Base-by-base conservation (phyloP, 1,140 invertebrate species). In the Microplitis demolitor region DNA sequence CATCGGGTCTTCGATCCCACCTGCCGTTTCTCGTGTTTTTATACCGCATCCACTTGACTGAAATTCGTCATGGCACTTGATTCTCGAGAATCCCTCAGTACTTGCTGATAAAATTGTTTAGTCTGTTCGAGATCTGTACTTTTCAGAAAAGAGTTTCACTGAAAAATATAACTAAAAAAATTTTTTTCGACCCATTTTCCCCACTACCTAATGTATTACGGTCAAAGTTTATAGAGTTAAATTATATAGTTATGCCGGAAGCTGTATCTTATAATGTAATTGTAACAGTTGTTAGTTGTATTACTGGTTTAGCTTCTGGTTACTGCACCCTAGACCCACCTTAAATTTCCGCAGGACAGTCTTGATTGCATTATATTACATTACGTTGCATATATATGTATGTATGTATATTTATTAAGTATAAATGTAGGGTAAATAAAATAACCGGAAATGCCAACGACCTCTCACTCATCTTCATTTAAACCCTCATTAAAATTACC, bases 251-350 rank as follows among this genome's bases (percentile, higher is more conserved):
- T 69, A 70, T 76, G 74, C 77, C 80, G 80, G 80, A 82, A 82
- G 77, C 76, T 78, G 78, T 82, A 80, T 82, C 80, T 82, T 24
- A 24, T 79, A 82, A 77, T 75, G 77, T 82, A 82, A 82, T 80
- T 82, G 80, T 80, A 74, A 76, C 74, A 74, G 77, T 78, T 78
- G 77, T 78, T 77, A 71, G 77, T 24, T 24, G 24, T 24, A 24
- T 24, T 24, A 24, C 24, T 24, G 24, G 24, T 24, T 24, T 24
- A 24, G 70, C 77, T 74, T 79, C 68, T 61, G 69, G 73, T 77
- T 74, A 69, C 34, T 70, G 73, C 73, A 75, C 76, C 72, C 70
- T 69, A 69, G 76, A 66, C 70, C 62, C 61, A 64, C 71, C 75
- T 61, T 31, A 60, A 60, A 69, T 69, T 53, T 60, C 33, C 50